A percentile compares a stretch with the other conserved stretches of the same genome.
Evolutionary conservation across 1,140 invertebrate species (phyloP).

Genomic region (Neodiprion pinetum): DNA sequence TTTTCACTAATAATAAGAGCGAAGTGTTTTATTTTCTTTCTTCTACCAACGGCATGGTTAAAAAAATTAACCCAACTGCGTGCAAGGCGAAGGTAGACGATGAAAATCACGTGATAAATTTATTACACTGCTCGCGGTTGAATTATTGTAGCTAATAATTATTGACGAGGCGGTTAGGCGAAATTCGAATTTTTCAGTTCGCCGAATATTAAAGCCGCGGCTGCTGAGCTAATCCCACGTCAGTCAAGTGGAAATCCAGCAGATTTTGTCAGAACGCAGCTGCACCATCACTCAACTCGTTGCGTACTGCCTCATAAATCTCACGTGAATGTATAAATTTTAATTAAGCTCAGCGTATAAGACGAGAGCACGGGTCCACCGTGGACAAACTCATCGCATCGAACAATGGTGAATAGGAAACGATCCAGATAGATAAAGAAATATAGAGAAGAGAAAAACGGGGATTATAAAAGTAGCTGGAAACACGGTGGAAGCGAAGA

Average conservation of each 20-base stretch:
- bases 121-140: background rate
- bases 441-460: too few relatives aligned
- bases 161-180: background rate
- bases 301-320: slow-evolving; percentile 31
- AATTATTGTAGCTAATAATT: background rate
- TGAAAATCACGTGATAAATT: too few relatives aligned
- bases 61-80: too few relatives aligned
- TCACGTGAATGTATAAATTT: slow-evolving; percentile 33
- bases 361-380: slow-evolving; percentile 18
- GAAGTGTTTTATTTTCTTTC: too few relatives aligned
- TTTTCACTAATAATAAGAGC: too few relatives aligned
- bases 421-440: too few relatives aligned
- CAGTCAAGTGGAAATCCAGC: slow-evolving; percentile 36
- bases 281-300: background rate
- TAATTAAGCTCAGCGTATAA: slow-evolving; percentile 30
- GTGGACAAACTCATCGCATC: background rate
- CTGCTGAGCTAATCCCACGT: slow-evolving; percentile 35
- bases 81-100: too few relatives aligned
- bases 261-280: slow-evolving; percentile 27
- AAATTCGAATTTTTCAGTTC: slow-evolving; percentile 13
- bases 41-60: too few relatives aligned
- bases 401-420: too few relatives aligned
- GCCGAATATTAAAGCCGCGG: background rate
- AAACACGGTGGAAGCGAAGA: too few relatives aligned
- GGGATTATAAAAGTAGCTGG: too few relatives aligned